Conservation (phyloP, 2,797 vertebrate genomes). For the Cryptoprocta ferox region DNA sequence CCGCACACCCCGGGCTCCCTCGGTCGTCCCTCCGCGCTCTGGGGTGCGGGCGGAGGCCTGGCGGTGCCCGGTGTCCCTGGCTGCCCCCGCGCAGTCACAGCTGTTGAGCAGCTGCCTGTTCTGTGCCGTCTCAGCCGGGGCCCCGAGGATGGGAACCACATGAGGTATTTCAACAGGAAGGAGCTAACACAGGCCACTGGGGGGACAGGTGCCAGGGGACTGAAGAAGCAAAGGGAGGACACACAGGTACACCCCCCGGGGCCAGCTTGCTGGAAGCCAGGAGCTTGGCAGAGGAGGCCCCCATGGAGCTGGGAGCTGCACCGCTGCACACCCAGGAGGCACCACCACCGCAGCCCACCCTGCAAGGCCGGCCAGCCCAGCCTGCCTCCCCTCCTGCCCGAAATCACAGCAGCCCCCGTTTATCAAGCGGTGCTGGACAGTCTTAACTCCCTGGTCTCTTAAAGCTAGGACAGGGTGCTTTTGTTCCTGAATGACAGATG, state of each 20-base stretch:
- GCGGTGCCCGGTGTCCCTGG: background rate
- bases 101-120: conserved; percentile 36
- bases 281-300: background rate
- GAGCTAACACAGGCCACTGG: background rate
- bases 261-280: background rate
- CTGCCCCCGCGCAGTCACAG: background rate
- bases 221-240: background rate
- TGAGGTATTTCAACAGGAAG: background rate
- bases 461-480: background rate
- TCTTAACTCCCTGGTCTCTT: background rate
- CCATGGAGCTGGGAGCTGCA: background rate
- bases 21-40: background rate
- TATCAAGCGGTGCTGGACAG: too few species aligned
- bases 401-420: rapidly evolving
- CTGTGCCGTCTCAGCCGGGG: background rate
- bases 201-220: background rate
- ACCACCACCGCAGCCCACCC: background rate
- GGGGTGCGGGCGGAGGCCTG: background rate
- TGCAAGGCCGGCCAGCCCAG: background rate
- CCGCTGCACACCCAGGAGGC: too few species aligned
- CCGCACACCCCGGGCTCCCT: rapidly evolving
- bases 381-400: background rate
- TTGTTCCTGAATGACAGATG: background rate
- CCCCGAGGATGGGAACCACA: background rate
- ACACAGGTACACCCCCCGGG: rapidly evolving